Evolutionary conservation across 64 coral and sea anemone genomes (phyloP).

Genomic region (Montipora capricornis): DNA sequence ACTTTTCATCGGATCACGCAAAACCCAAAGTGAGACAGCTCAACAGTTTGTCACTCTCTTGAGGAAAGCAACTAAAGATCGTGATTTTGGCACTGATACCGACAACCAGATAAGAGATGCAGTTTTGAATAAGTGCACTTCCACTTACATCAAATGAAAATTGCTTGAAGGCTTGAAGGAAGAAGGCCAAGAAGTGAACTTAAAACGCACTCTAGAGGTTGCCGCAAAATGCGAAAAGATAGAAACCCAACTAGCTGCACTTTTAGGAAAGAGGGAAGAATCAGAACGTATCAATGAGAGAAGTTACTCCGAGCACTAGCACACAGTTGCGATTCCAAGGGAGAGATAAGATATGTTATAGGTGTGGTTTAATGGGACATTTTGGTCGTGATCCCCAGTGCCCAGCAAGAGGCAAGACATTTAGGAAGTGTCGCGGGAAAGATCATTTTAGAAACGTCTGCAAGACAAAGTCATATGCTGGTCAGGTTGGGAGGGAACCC

Average conservation of each 20-base stretch:
- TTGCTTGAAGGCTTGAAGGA: too few relatives aligned
- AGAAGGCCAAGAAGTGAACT: background rate
- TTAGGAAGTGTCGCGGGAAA: background rate
- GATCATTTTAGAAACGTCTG: constrained; percentile 19
- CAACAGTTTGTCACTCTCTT: constrained; percentile 51
- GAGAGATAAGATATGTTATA: constrained; percentile 31
- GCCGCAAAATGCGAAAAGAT: constrained; percentile 57
- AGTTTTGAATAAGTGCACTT: constrained; percentile 29
- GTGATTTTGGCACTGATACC: constrained; percentile 52
- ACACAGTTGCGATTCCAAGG: background rate
- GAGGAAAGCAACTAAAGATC: constrained; percentile 27
- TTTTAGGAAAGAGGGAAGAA: constrained; percentile 45
- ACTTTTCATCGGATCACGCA: background rate
- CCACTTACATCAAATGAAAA: too few relatives aligned
- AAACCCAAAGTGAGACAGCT: constrained; percentile 13
- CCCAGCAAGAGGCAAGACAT: background rate
- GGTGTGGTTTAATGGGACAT: constrained; percentile 34
- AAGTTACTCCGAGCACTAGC: too few relatives aligned
- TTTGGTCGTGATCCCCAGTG: constrained; percentile 44
- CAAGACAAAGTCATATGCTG: constrained; percentile 17
- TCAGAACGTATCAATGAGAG: too few relatives aligned
- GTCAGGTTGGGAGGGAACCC: background rate
- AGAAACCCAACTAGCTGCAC: constrained; percentile 12
- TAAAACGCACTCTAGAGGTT: constrained; percentile 39
- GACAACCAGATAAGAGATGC: constrained; percentile 55